phyloP scores from a whole-genome alignment of 2,888 invertebrate species.

The Philaethria dido region DNA sequence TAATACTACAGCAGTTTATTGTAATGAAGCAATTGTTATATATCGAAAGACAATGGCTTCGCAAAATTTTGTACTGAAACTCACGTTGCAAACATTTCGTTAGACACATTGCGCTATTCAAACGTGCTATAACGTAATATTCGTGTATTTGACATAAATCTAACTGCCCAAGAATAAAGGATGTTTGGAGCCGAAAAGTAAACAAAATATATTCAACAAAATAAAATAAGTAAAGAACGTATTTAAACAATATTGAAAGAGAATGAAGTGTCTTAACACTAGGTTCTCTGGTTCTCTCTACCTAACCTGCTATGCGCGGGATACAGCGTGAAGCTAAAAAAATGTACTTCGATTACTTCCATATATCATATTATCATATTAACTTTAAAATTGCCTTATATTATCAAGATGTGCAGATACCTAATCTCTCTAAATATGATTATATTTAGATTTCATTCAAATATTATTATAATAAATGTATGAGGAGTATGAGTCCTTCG shows the following conservation, averaged over 20 bases:
- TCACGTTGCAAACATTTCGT: conserved; percentile 37
- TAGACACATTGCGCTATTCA: conserved; percentile 44
- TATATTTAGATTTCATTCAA: neutral
- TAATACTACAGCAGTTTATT: neutral
- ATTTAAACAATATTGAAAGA: conserved; percentile 1
- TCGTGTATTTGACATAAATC: conserved; percentile 45
- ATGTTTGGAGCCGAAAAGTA: conserved; percentile 19
- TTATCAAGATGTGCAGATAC: neutral
- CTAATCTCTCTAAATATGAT: neutral
- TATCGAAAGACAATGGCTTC: conserved; percentile 38
- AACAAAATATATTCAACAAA: conserved; percentile 33
- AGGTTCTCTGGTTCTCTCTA: too few species aligned
- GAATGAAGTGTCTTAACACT: too few species aligned
- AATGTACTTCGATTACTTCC: too few species aligned
- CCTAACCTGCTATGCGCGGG: too few species aligned
- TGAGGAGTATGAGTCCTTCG: too few species aligned
- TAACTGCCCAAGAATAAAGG: conserved; percentile 35
- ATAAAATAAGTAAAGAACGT: conserved; percentile 5
- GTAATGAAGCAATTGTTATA: conserved; percentile 16
- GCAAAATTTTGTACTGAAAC: conserved; percentile 30
- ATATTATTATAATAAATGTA: too few species aligned
- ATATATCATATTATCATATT: too few species aligned
- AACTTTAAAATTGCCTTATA: neutral
- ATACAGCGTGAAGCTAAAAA: too few species aligned
- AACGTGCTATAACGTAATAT: conserved; percentile 41